These are phyloP conservation scores for Drosophila prosaltans DNA, from an alignment of 1,140 invertebrate species.

Conservation along the genomic window DNA sequence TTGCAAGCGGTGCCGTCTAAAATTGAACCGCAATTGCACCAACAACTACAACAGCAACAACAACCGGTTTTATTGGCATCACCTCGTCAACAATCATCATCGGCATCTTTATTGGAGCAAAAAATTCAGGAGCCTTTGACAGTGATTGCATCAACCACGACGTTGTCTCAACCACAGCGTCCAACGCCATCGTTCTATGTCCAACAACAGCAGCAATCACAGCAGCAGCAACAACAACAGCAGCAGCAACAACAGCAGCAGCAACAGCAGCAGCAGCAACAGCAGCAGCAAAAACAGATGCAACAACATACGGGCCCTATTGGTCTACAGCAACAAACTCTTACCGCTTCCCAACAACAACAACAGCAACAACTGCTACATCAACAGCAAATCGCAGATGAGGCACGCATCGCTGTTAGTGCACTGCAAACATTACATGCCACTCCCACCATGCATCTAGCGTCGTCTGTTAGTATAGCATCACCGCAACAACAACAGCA, in stretches of 20 bases:
- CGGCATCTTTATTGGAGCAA: slow-evolving; percentile 42
- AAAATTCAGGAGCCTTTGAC: slow-evolving; percentile 59
- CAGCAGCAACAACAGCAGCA: slow-evolving; percentile 24
- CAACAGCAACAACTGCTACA: slow-evolving; percentile 26
- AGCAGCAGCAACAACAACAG: slow-evolving; percentile 26
- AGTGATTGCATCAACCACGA: slow-evolving; percentile 63
- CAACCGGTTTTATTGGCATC: slow-evolving; percentile 23
- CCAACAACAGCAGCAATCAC: slow-evolving; percentile 47
- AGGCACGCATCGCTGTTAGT: slow-evolving; percentile 69
- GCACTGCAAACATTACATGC: slow-evolving; percentile 67
- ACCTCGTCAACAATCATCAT: slow-evolving; percentile 21
- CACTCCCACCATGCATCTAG: slow-evolving; percentile 49
- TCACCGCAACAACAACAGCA: slow-evolving; percentile 41
- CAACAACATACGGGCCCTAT: slow-evolving; percentile 16
- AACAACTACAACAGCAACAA: slow-evolving; percentile 25
- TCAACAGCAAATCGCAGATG: slow-evolving; percentile 61
- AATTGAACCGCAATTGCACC: slow-evolving; percentile 8
- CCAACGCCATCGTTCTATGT: slow-evolving; percentile 55
- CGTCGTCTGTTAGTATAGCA: slow-evolving; percentile 42
- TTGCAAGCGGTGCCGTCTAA: slow-evolving; percentile 20
- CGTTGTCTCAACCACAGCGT: slow-evolving; percentile 28
- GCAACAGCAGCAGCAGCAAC: slow-evolving; percentile 30
- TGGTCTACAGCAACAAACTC: slow-evolving; percentile 16
- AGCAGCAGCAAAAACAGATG: slow-evolving; percentile 28
- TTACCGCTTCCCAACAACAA: slow-evolving; percentile 10